phyloP scores from a whole-genome alignment of 2,888 invertebrate species.

The Orthosia gothica region DNA sequence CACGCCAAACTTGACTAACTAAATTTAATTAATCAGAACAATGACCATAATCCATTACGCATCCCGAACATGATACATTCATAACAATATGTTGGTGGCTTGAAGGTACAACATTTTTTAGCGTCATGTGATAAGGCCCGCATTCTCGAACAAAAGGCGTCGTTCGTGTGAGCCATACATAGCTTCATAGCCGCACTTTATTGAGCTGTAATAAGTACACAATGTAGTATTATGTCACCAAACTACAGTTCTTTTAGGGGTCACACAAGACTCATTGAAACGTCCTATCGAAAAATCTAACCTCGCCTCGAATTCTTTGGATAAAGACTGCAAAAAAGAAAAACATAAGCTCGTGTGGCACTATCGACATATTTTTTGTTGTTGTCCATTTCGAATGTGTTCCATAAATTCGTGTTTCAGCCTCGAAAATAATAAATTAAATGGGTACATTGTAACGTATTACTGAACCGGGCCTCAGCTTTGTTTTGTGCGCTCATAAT shows the following conservation, averaged over 20 bases:
- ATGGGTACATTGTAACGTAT: slow-evolving; percentile 39
- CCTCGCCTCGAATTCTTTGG: not conserved
- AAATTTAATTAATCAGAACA: slow-evolving; percentile 11
- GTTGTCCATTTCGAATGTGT: slow-evolving; percentile 26
- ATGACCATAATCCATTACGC: not conserved
- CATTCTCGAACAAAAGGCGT: slow-evolving; percentile 31
- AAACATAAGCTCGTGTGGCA: slow-evolving; percentile 11
- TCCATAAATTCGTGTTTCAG: slow-evolving; percentile 31
- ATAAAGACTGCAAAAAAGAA: slow-evolving; percentile 12
- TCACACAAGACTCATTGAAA: slow-evolving; percentile 26
- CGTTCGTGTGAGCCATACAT: not conserved
- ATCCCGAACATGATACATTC: not conserved
- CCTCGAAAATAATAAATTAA: slow-evolving; percentile 37
- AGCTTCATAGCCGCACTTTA: not conserved
- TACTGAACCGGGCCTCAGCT: slow-evolving; percentile 41
- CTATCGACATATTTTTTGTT: slow-evolving; percentile 35
- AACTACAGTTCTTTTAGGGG: not conserved
- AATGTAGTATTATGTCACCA: not conserved
- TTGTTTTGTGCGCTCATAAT: slow-evolving; percentile 56
- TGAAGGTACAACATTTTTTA: slow-evolving; percentile 21
- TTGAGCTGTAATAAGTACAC: not conserved
- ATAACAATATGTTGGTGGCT: not conserved
- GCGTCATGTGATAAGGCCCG: slow-evolving; percentile 19
- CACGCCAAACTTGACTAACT: not conserved
- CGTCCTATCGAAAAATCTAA: not conserved